Conservation (phyloP, 2,888 invertebrate species). For the Noctua comes region DNA sequence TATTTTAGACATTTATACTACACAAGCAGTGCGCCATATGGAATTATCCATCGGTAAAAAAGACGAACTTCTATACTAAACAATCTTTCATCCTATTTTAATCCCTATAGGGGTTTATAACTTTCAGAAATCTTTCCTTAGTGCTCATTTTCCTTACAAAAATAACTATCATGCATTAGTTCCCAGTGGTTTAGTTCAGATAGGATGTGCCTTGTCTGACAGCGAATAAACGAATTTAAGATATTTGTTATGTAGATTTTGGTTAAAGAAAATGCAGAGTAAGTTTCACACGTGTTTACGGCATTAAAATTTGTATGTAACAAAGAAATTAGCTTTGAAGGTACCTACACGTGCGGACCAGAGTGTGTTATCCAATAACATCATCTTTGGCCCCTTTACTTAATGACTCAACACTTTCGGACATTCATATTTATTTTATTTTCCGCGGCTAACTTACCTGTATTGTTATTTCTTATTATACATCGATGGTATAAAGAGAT, state of each 20-base stretch:
- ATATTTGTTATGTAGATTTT: background rate
- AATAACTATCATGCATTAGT: background rate
- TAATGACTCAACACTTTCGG: conserved; percentile 59
- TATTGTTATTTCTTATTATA: conserved; percentile 48
- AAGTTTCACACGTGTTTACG: conserved; percentile 11
- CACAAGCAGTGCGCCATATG: background rate
- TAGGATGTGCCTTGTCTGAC: background rate
- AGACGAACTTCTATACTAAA: background rate
- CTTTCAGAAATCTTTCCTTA: background rate
- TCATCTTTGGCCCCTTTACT: conserved; percentile 53
- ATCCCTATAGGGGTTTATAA: background rate
- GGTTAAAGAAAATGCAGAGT: background rate
- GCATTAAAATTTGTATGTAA: conserved; percentile 34
- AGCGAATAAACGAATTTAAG: background rate
- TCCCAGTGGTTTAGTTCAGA: background rate
- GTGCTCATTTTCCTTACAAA: background rate
- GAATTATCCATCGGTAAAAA: background rate
- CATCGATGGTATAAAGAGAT: conserved; percentile 34
- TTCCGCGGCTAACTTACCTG: conserved; percentile 35
- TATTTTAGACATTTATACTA: background rate
- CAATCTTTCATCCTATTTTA: background rate
- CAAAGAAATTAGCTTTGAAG: conserved; percentile 30
- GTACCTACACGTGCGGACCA: conserved; percentile 3
- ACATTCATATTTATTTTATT: conserved; percentile 53
- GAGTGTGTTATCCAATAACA: conserved; percentile 54